These are phyloP conservation scores for Xylocampa areola DNA, from an alignment of 2,888 invertebrate species.

Conservation along the genomic window DNA sequence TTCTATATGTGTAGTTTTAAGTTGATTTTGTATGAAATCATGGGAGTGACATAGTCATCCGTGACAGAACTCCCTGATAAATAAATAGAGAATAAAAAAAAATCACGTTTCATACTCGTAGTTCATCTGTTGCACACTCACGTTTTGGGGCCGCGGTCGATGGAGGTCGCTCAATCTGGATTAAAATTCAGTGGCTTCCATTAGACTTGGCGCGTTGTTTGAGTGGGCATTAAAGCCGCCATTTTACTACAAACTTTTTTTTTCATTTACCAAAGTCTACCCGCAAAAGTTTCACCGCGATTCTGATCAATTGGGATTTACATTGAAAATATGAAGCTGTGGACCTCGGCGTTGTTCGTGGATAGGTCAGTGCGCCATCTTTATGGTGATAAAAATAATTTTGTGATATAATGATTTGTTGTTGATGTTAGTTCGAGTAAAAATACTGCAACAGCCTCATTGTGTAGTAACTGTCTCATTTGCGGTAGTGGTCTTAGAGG, in stretches of 20 bases:
- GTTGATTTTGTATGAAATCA: too few relatives aligned
- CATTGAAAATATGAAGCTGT: constrained; percentile 16
- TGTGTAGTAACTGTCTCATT: too few relatives aligned
- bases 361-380: not conserved
- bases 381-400: not conserved
- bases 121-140: constrained; percentile 21
- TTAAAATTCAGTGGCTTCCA: constrained; percentile 68
- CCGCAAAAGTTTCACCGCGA: constrained; percentile 39
- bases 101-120: not conserved
- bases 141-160: constrained; percentile 3
- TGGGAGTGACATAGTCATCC: too few relatives aligned
- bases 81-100: too few relatives aligned
- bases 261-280: constrained; percentile 20
- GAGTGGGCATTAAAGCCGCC: constrained; percentile 62
- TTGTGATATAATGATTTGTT: constrained; percentile 1
- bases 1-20: too few relatives aligned
- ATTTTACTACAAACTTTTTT: constrained; percentile 47
- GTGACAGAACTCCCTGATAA: too few relatives aligned
- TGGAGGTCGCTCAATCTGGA: constrained; percentile 49
- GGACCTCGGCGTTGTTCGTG: constrained; percentile 10
- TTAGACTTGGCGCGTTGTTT: constrained; percentile 63
- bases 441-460: too few relatives aligned
- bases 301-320: constrained; percentile 51
- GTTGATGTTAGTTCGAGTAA: too few relatives aligned
- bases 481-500: too few relatives aligned